Evolutionary conservation across 1,140 invertebrate genomes (phyloP), one percentile per base, ranked within the genome.

Genomic region (Drosophila mauritiana): DNA sequence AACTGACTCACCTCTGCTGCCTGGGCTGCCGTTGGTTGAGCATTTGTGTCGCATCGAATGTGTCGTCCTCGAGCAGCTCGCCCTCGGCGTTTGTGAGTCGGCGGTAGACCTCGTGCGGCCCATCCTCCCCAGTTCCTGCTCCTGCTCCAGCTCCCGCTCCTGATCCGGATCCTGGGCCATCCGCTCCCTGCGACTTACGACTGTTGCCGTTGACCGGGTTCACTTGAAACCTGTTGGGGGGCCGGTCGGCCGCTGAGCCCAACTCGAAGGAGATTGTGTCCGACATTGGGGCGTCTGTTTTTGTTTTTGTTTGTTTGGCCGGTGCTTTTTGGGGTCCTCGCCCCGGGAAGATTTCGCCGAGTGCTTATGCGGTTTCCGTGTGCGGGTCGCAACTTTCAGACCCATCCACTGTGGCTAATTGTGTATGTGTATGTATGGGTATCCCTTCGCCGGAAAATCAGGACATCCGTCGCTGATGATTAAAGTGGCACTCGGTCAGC

Each of bases 141-240:
- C 17, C 15, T 20, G 15, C 27, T 20, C 45, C 43, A 40, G 22
- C 1, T 42, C 36, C 42, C 45, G 12, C 15, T 39, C 49, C 72
- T 1, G 36, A 39, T 56, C 40, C 59, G n/a, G 62, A 7, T n/a
- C 15, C 42, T 25, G 63, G 12, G 20, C 27, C 51, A 12, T 69
- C 45, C 27, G 51, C 49, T 11, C 31, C 55, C 58, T 79, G 75
- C 68, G 76, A 40, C 73, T 89, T 89, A 73, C 77, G 80, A 70
- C 78, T 77, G 22, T 78, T 86, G 68, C 91, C 84, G 20, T 91
- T 86, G 57, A 92, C 92, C 56, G 91, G 85, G 81, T 93, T 93
- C 57, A 92, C 93, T 82, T 91, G 91, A 58, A 92, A 89, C 25
- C 84, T 88, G 70, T 89, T 92, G 27, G 91, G 85, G 13, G 90